Evolutionary conservation across 2,888 invertebrate genomes (phyloP).

Genomic region (Syrista parreyssii): DNA sequence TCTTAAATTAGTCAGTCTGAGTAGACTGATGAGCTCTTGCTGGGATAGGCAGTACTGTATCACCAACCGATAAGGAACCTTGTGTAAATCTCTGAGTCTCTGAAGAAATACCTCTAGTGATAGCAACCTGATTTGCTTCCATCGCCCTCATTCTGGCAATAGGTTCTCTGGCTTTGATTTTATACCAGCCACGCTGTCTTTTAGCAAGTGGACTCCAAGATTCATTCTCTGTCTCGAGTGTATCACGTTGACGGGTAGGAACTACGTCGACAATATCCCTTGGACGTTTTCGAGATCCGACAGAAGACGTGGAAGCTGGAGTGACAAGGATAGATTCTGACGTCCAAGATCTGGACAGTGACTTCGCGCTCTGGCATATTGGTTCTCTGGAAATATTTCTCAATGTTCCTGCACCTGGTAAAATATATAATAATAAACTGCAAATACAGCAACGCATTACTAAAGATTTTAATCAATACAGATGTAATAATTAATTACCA

Average conservation of each 20-base stretch:
- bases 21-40: conserved; percentile 54
- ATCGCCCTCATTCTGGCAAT: conserved; percentile 52
- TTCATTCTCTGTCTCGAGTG: conserved; percentile 14
- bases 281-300: conserved; percentile 41
- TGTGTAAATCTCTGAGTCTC: conserved; percentile 57
- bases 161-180: conserved; percentile 53
- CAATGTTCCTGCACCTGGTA: not conserved
- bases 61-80: conserved; percentile 52
- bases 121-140: conserved; percentile 11
- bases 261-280: conserved; percentile 37
- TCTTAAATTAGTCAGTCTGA: conserved; percentile 42
- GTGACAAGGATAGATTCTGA: conserved; percentile 18
- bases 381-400: conserved; percentile 16
- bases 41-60: conserved; percentile 53
- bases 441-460: no score
- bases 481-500: conserved; percentile 33
- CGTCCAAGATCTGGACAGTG: conserved; percentile 5
- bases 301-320: conserved; percentile 19
- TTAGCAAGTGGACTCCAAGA: conserved; percentile 52
- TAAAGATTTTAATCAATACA: not conserved
- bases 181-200: conserved; percentile 54
- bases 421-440: not conserved
- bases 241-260: not conserved
- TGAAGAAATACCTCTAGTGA: conserved; percentile 47
- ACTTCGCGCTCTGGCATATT: not conserved